Conservation (phyloP, 2,113 vertebrate genomes). For the Girardinichthys multiradiatus region DNA sequence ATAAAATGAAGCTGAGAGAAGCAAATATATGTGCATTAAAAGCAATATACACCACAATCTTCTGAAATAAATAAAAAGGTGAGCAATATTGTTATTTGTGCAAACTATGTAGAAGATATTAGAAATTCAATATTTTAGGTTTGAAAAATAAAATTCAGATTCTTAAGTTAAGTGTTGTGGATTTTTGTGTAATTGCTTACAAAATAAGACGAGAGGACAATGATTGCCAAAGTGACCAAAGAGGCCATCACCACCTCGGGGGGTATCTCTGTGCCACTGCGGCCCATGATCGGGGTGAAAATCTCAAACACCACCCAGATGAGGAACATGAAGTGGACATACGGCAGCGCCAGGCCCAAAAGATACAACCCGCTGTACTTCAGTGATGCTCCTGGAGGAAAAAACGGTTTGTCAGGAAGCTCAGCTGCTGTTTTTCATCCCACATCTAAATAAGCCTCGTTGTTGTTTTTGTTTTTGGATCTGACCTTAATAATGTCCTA, state of each 20-base stretch:
- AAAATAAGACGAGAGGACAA: constrained; percentile 92
- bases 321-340: constrained; percentile 91
- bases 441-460: no score
- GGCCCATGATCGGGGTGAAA: constrained; percentile 94
- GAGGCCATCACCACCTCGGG: constrained; percentile 90
- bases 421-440: neutral
- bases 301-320: constrained; percentile 97
- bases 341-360: constrained; percentile 89
- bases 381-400: constrained; percentile 83
- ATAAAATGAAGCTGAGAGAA: constrained; percentile 89
- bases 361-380: constrained; percentile 88
- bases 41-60: neutral
- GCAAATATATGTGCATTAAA: constrained; percentile 1
- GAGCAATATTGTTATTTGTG: no score
- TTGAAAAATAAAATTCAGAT: neutral
- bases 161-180: neutral
- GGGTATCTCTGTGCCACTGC: constrained; percentile 93
- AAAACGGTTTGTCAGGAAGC: neutral
- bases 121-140: neutral
- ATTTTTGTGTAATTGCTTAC: constrained; percentile 78
- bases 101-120: neutral
- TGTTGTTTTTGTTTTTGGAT: no score
- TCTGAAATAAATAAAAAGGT: no score
- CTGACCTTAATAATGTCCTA: neutral
- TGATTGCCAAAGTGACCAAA: constrained; percentile 83